Base-by-base conservation (phyloP, 2,113 vertebrate species). In the Neoarius graeffei region DNA sequence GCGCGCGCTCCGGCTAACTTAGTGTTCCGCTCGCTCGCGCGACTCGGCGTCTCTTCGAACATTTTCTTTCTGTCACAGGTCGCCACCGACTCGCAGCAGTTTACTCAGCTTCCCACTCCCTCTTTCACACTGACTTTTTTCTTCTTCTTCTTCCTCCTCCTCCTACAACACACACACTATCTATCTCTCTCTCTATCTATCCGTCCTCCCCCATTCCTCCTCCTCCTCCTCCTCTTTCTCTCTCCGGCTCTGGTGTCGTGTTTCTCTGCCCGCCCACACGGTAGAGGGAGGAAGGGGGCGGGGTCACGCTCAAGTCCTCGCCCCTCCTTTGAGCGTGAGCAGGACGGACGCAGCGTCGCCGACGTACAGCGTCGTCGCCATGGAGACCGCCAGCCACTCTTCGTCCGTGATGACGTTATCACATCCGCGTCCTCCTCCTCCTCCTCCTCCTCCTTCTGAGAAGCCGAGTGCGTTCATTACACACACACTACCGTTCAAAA, bases 231-330 rank as follows among this genome's bases (percentile, higher is more conserved):
- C 83, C 69, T 88, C 87, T 90, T 90, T 93, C 92, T 89, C 92
- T 91, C 91, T 17, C 91, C 92, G 92, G 94, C 92, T 93, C 79
- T 91, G 95, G 96, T 95, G 94, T 96, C 95, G 96, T 95, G 96
- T 96, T 96, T 96, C 96, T 93, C 94, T 95, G 89, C 85, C 94
- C 95, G 94, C 94, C 95, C 93, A 94, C 94, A 93, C 90, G 91
- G 92, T 91, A 91, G 91, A 90, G 50, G 81, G 84, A 85, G 60
- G 35, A 20, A 14, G 87, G 85, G 54, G 90, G 92, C 91, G 91
- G 82, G 82, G 84, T 85, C 71, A 85, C 66, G 69, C 52, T 20
- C 27, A 4, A 62, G 71, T 48, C 76, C 83, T 89, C 90, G 92
- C 90, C 91, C 95, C 95, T 92, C 93, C 94, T 94, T 93, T 15